Evolutionary conservation across 30 jellyfish, hydroid and myxozoan species (phyloP), one percentile per base, ranked within the genome.

Genomic region (Catostylus mosaicus): DNA sequence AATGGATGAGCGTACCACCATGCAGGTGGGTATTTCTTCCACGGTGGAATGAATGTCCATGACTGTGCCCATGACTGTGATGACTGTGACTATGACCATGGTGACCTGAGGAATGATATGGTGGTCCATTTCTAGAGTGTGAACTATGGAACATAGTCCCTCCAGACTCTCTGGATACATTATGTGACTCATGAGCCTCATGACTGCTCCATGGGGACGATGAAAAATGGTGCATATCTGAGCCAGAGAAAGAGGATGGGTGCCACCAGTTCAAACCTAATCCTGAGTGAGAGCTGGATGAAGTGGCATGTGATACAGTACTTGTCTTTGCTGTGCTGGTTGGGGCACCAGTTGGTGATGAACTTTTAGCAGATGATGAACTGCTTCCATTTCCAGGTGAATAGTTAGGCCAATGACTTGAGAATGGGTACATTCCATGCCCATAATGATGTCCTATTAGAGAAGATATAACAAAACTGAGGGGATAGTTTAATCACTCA

Each of bases 1-100:
- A 88, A 43, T 88, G 97, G 51, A 88, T 88, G 34, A 88, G 89
- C 3, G 97, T 78, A 71, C 90, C 56, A 19, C 90, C 82, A 40
- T 79, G 93, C 0, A 52, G 73, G 24, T 76, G 87, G 67, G 54
- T 65, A 37, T 81, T 47, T 73, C 83, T 71, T 6, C 81, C 67
- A 32, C 36, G 88, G 26, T 84, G 88, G 78, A 24, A 69, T 26
- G 87, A 38, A 72, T 83, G 94, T 10, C 80, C 67, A 10, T 65
- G 77, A 18, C 77, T 47, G 18, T 24, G 56, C 45, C 84, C 72
- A 50, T 77, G 86, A 11, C 73, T 46, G 77, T 50, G 63, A 65
- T 65, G 80, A 36, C 30, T 33, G 38, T 77, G 88, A 33, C 79
- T 40, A 59, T 80, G 90, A 30, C 68, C 38, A 33, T 74, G 85